Base-by-base conservation (phyloP, 2,113 vertebrate genomes). In the Eubucco bourcierii region DNA sequence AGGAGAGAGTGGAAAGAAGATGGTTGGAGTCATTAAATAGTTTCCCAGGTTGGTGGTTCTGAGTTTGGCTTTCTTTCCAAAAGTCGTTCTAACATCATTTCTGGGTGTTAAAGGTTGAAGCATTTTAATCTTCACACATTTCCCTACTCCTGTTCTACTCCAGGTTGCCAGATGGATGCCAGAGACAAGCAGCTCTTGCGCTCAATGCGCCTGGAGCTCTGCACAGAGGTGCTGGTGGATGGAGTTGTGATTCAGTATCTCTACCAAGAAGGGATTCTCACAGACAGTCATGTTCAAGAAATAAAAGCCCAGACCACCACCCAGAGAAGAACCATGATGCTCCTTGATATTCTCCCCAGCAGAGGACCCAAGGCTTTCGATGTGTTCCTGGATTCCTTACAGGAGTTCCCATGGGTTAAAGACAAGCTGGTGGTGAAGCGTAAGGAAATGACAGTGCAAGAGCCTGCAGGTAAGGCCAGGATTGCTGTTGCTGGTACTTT, bases 191-290 rank as follows among this genome's bases (percentile, higher is more conserved):
- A 97, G 1, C 75, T 99, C 29, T 98, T 99, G 31, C 98, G 98
- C 68, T 97, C 96, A 3, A 91, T 98, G 79, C 97, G 98, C 13
- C 92, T 99, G 79, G 95, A 98, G 37, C 97, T 99, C 65, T 98
- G 98, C 76, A 96, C 97, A 1, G 98, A 99, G 92, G 97, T 99
- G 13, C 89, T 99, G 91, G 98, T 99, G 60, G 98, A 98, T 10
- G 98, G 98, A 56, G 59, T 98, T 9, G 97, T 99, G 74, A 96
- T 99, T 93, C 98, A 98, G 44, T 98, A 98, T 47, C 98, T 99
- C 92, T 99, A 98, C 91, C 99, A 99, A 96, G 99, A 99, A 97
- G 97, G 97, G 17, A 91, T 99, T 79, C 94, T 99, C 74, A 99
- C 98, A 0, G 97, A 97, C 74, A 93, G 94, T 21, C 98, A 99